Evolutionary conservation across 2,888 invertebrate genomes (phyloP).

Genomic region (Pimpla rufipes): DNA sequence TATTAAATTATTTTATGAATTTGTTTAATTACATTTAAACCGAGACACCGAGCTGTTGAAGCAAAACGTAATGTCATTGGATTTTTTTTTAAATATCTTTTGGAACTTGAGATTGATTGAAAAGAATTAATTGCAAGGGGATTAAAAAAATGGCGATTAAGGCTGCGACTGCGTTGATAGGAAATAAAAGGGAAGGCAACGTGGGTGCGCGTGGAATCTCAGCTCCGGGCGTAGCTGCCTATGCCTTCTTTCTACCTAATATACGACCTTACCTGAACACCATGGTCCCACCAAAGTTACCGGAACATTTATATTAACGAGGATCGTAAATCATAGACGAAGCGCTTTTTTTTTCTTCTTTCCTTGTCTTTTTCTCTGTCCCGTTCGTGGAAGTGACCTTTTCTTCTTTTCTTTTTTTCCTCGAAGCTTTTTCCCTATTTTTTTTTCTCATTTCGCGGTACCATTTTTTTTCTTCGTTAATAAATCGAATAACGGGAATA

Average conservation of each 20-base stretch:
- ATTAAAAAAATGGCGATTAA: too few species aligned
- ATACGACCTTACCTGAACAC: slow-evolving; percentile 77
- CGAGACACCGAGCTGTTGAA: too few species aligned
- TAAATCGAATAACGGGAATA: not conserved
- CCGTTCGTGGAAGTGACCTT: not conserved
- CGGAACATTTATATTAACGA: slow-evolving; percentile 80
- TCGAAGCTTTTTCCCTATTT: not conserved
- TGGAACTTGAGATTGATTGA: too few species aligned
- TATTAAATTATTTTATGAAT: not conserved
- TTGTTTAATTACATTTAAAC: not conserved
- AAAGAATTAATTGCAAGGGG: too few species aligned
- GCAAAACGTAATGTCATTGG: too few species aligned
- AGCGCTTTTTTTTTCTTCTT: slow-evolving; percentile 56
- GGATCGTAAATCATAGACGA: slow-evolving; percentile 77
- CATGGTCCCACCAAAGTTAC: slow-evolving; percentile 67
- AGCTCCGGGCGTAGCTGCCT: slow-evolving; percentile 31
- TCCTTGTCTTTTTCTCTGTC: slow-evolving; percentile 39
- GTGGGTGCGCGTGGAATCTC: slow-evolving; percentile 15
- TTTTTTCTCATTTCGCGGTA: not conserved
- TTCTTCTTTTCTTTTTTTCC: slow-evolving; percentile 6
- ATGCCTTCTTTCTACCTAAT: slow-evolving; percentile 64
- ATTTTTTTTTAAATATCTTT: too few species aligned
- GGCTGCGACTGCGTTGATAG: not conserved
- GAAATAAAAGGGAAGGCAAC: slow-evolving; percentile 7
- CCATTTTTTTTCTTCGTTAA: not conserved